These are phyloP conservation scores for Synanthedon formicaeformis DNA, from an alignment of 2,888 invertebrate species.

Conservation along the genomic window DNA sequence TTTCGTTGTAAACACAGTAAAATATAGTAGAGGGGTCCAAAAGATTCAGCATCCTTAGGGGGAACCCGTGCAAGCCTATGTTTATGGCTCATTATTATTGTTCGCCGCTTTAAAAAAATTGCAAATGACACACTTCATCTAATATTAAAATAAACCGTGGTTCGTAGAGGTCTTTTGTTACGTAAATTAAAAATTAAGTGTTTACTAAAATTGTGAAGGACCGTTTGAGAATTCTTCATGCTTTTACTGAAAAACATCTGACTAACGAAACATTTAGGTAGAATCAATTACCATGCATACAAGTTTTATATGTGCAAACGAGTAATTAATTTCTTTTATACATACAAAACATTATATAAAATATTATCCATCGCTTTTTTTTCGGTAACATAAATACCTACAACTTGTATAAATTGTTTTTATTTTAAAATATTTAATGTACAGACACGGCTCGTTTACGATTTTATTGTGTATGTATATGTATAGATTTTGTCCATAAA, in stretches of 20 bases:
- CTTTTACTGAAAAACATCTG: conserved; percentile 11
- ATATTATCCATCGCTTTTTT: too few species aligned
- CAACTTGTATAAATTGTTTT: too few species aligned
- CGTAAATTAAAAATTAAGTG: conserved; percentile 47
- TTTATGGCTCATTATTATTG: conserved; percentile 67
- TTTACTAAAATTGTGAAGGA: conserved; percentile 33
- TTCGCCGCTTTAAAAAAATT: conserved; percentile 57
- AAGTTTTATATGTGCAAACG: too few species aligned
- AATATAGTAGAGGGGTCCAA: conserved; percentile 44
- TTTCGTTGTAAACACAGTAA: conserved; percentile 57
- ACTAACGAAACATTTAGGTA: too few species aligned
- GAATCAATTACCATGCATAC: too few species aligned
- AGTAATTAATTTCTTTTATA: too few species aligned
- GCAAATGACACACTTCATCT: conserved; percentile 63
- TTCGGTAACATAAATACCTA: too few species aligned
- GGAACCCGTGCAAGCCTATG: conserved; percentile 49
- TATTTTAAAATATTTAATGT: too few species aligned
- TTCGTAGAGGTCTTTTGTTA: conserved; percentile 46
- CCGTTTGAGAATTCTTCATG: conserved; percentile 21
- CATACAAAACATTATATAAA: too few species aligned
- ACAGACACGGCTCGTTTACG: too few species aligned
- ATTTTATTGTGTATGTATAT: too few species aligned
- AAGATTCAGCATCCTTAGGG: conserved; percentile 44
- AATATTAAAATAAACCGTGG: conserved; percentile 61
- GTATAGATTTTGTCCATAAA: too few species aligned